A percentile compares a stretch with the other conserved stretches of the same genome.
These are phyloP conservation scores for Triplophysa rosa DNA, from an alignment of 2,113 vertebrate genomes.

Conservation along the genomic window DNA sequence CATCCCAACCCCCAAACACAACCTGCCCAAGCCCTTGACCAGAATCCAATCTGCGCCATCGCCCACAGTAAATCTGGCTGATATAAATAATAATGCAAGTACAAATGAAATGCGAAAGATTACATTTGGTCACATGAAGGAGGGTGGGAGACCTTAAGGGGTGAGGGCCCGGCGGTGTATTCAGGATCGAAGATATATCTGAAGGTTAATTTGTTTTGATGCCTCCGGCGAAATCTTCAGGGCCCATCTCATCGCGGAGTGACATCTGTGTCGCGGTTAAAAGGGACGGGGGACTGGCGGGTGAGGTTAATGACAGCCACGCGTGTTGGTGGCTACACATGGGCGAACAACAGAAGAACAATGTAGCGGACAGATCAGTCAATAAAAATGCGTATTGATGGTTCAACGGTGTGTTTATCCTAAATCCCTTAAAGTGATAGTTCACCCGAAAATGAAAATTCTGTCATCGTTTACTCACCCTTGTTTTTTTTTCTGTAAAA, in stretches of 20 bases:
- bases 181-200: slow-evolving; percentile 60
- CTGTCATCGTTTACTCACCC: no score
- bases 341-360: slow-evolving; percentile 4
- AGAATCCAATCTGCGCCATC: slow-evolving; percentile 63
- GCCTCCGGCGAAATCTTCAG: slow-evolving; percentile 61
- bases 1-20: slow-evolving; percentile 35
- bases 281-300: neutral
- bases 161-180: slow-evolving; percentile 28
- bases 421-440: no score
- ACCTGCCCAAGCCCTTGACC: slow-evolving; percentile 53
- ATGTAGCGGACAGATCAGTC: neutral
- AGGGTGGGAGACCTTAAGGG: slow-evolving; percentile 44
- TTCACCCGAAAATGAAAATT: no score
- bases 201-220: slow-evolving; percentile 71
- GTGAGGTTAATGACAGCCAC: slow-evolving; percentile 53
- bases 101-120: slow-evolving; percentile 67
- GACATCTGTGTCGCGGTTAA: slow-evolving; percentile 55
- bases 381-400: no score
- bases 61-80: slow-evolving; percentile 57
- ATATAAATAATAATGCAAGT: slow-evolving; percentile 68
- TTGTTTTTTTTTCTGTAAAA: no score
- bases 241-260: slow-evolving; percentile 59
- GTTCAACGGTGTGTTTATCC: no score
- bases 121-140: slow-evolving; percentile 62
- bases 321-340: slow-evolving; percentile 42